phyloP scores from a whole-genome alignment of 2,888 invertebrate species.

The Luffia ferchaultella region DNA sequence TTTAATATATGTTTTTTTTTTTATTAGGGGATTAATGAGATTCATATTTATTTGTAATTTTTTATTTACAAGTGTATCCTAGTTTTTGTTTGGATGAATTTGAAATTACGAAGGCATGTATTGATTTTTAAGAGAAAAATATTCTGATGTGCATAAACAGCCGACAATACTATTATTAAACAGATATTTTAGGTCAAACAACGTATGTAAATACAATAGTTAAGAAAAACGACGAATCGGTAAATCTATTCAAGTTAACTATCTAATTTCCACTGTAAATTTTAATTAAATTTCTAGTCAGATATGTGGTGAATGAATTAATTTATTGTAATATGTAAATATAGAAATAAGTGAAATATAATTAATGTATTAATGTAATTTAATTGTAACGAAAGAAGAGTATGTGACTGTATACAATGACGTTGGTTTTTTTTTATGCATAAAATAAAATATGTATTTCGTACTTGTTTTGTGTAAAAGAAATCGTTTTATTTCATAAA shows the following conservation, averaged over 20 bases:
- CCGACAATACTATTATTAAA: conserved; percentile 62
- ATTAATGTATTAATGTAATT: not conserved
- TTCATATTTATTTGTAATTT: too few relatives aligned
- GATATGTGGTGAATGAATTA: not conserved
- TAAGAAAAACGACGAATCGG: not conserved
- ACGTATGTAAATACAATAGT: not conserved
- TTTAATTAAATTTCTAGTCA: not conserved
- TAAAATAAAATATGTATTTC: too few relatives aligned
- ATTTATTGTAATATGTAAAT: not conserved
- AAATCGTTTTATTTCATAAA: too few relatives aligned
- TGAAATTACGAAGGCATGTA: too few relatives aligned
- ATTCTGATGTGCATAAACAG: conserved; percentile 38
- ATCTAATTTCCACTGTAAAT: not conserved
- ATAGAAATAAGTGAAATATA: not conserved
- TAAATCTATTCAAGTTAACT: not conserved
- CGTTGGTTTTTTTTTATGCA: too few relatives aligned
- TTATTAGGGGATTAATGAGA: too few relatives aligned
- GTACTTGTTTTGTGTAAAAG: too few relatives aligned
- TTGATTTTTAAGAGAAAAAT: too few relatives aligned
- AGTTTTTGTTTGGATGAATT: too few relatives aligned
- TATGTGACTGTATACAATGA: not conserved
- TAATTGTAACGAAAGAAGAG: not conserved
- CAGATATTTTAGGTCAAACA: conserved; percentile 20
- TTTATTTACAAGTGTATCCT: too few relatives aligned
- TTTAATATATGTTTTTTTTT: too few relatives aligned